Evolutionary conservation across 2,113 vertebrate species (phyloP), one percentile per base, ranked within the genome.

Genomic region (Phaethon lepturus): DNA sequence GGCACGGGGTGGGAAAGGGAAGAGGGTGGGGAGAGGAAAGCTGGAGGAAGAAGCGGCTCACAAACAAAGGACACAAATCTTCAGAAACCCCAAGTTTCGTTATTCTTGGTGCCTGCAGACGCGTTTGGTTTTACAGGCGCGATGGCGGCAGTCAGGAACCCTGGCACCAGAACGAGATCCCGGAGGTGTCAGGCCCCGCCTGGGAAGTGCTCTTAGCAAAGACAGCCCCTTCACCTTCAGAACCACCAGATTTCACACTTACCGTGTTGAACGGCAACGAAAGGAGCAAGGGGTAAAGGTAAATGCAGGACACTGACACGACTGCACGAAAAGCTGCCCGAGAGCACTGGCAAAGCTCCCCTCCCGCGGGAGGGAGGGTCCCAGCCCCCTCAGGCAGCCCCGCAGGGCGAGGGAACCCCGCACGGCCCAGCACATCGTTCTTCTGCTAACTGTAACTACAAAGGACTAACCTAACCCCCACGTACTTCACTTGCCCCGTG

Each of bases 41-140:
- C 58, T n/a, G 24, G 17, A 63, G n/a, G 63, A 85, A 13, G 33
- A 31, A 67, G 31, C 4, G 3, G 28, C 38, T 38, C 13, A 1
- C 24, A 17, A 75, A 19, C 26, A 19, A 17, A 33, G 26, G 63
- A 44, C 58, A 17, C 5, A 4, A 13, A 44, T 6, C 42, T 17
- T 10, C 49, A 49, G 58, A 35, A 91, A 56, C 8, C 17, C 42
- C 17, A 19, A 22, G 14, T 35, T 56, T 8, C 0, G 0, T 31
- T 31, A 15, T 7, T 56, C 56, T 35, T 10, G 10, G 22, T 38
- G 88, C 49, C 56, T 2, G 1, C 50, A 8, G 58, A 42, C 9
- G 9, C 1, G 2, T 12, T 17, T 0, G 15, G 53, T 15, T 62
- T 12, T 11, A 49, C 8, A 2, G 5, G 6, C 1, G 1, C 0